Evolutionary conservation across 2,888 invertebrate genomes (phyloP).

Genomic region (Eudasyphora cyanicolor): DNA sequence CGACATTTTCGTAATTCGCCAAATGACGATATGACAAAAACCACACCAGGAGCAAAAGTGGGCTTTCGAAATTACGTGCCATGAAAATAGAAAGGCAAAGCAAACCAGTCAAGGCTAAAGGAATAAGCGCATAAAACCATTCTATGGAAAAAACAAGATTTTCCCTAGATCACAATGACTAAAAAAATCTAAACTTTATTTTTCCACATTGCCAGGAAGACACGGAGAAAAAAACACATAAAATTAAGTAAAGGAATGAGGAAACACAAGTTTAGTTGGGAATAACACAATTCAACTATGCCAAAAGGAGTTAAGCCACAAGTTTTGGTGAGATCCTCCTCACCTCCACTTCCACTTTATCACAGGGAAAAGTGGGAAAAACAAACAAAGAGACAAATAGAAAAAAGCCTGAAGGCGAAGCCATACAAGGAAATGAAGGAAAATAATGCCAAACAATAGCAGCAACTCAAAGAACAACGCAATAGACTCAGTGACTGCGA

Average conservation of each 20-base stretch:
- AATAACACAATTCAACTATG: slow-evolving; percentile 17
- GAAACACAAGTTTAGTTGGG: background rate
- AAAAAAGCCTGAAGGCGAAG: slow-evolving; percentile 24
- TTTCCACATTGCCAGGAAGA: background rate
- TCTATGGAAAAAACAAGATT: background rate
- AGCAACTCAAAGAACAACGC: background rate
- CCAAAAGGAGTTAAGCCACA: slow-evolving; percentile 3
- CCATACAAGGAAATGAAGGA: slow-evolving; percentile 4
- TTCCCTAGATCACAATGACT: background rate
- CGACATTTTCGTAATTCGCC: too few species aligned
- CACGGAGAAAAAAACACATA: background rate
- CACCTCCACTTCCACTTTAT: too few species aligned
- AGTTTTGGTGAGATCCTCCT: slow-evolving; percentile 17
- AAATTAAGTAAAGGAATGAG: background rate
- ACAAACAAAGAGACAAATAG: background rate
- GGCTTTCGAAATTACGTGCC: slow-evolving; percentile 29
- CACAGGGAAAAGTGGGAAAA: background rate
- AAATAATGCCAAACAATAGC: slow-evolving; percentile 10
- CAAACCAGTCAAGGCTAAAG: slow-evolving; percentile 21
- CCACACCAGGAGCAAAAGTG: background rate
- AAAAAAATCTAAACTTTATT: slow-evolving; percentile 29
- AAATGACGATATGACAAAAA: background rate
- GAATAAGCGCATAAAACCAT: background rate
- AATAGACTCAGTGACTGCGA: background rate
- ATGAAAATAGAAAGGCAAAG: slow-evolving; percentile 18